Evolutionary conservation across 2,888 invertebrate genomes (phyloP).

Genomic region (Suillia variegata): DNA sequence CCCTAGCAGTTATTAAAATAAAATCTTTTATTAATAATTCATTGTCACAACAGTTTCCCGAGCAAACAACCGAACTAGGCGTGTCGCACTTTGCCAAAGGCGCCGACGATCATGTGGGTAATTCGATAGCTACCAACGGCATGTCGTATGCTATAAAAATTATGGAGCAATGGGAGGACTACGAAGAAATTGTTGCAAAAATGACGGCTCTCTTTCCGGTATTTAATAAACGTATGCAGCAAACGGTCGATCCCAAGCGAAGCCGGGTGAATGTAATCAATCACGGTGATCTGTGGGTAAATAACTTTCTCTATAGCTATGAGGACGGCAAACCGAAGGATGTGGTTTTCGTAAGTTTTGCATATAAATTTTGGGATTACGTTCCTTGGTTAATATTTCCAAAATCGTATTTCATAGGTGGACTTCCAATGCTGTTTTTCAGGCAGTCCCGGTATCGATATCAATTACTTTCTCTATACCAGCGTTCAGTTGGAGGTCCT

Average conservation of each 20-base stretch:
- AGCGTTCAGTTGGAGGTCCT: constrained; percentile 48
- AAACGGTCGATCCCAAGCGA: constrained; percentile 33
- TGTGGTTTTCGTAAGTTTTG: constrained; percentile 40
- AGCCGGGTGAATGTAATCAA: constrained; percentile 57
- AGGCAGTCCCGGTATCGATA: constrained; percentile 53
- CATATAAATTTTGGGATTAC: too few relatives aligned
- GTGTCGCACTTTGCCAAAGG: constrained; percentile 37
- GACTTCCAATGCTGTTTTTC: constrained; percentile 55
- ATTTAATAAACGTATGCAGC: constrained; percentile 36
- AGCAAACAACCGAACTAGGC: constrained; percentile 22
- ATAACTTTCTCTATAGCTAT: constrained; percentile 62
- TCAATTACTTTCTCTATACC: constrained; percentile 54
- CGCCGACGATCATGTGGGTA: constrained; percentile 22
- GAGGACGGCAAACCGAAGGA: constrained; percentile 28
- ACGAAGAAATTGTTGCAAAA: constrained; percentile 56
- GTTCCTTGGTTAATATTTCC: too few relatives aligned
- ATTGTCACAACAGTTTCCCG: constrained; percentile 23
- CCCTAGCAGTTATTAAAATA: background rate
- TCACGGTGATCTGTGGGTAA: constrained; percentile 64
- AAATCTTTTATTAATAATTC: background rate
- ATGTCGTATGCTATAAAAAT: constrained; percentile 31
- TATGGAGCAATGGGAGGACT: constrained; percentile 48
- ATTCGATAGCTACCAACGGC: constrained; percentile 35
- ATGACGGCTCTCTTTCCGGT: constrained; percentile 38
- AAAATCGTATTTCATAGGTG: constrained; percentile 44